Conservation (phyloP, 2,888 invertebrate species). For the Cremastinae sp. region DNA sequence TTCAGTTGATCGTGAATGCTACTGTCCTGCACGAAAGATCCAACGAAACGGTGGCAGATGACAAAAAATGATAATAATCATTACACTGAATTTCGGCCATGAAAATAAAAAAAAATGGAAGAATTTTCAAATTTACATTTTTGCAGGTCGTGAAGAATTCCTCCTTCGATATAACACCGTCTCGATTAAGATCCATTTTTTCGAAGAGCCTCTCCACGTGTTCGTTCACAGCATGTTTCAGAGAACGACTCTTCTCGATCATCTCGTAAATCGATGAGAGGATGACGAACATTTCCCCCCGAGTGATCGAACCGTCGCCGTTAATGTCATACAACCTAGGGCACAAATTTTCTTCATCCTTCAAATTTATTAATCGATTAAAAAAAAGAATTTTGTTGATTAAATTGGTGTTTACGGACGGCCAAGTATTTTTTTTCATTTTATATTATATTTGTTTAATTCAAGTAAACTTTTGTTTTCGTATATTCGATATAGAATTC, state of each 20-base stretch:
- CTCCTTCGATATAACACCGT: conserved; percentile 74
- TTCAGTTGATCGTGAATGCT: conserved; percentile 69
- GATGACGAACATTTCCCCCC: conserved; percentile 71
- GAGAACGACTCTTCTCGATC: conserved; percentile 67
- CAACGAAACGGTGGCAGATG: conserved; percentile 5
- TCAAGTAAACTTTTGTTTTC: too few relatives aligned
- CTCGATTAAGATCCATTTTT: conserved; percentile 74
- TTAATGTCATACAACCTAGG: conserved; percentile 73
- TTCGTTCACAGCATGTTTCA: conserved; percentile 66
- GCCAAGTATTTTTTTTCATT: too few relatives aligned
- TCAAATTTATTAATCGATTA: background rate
- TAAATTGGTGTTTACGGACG: too few relatives aligned
- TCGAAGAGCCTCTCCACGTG: conserved; percentile 74
- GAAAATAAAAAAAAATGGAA: background rate
- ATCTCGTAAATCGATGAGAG: conserved; percentile 76
- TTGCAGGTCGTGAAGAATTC: conserved; percentile 74
- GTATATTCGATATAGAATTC: too few relatives aligned
- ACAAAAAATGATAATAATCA: background rate
- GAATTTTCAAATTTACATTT: conserved; percentile 67
- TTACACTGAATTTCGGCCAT: background rate
- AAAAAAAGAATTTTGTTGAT: too few relatives aligned
- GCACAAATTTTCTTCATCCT: background rate
- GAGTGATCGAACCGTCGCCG: conserved; percentile 75
- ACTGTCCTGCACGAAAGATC: conserved; percentile 66
- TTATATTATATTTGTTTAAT: too few relatives aligned